These are phyloP conservation scores for Flabesymbios commensalis DNA, from an alignment of 2,888 invertebrate species.

Conservation along the genomic window DNA sequence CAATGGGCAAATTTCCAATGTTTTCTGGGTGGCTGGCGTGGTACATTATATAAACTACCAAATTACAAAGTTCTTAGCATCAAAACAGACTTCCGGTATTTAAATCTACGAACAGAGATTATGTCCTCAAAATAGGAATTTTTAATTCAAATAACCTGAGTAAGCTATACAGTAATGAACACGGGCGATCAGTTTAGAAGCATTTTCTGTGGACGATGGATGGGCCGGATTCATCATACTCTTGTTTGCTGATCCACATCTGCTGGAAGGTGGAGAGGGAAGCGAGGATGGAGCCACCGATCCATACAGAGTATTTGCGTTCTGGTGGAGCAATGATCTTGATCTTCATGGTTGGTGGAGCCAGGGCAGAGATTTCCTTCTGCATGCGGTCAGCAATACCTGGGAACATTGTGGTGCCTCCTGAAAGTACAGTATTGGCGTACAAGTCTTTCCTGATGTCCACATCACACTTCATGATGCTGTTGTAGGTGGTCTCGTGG, in stretches of 20 bases:
- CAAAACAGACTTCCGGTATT: neutral
- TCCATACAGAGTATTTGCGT: conserved; percentile 97
- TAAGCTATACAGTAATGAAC: neutral
- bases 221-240: conserved; percentile 95
- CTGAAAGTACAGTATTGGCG: conserved; percentile 78
- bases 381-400: conserved; percentile 97
- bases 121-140: neutral
- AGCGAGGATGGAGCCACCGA: conserved; percentile 95
- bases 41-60: too few relatives aligned
- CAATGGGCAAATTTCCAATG: too few relatives aligned
- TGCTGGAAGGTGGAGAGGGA: conserved; percentile 88
- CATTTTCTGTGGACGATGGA: conserved; percentile 96
- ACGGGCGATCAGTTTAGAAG: conserved; percentile 70
- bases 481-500: conserved; percentile 48
- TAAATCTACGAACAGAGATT: neutral
- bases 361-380: conserved; percentile 90
- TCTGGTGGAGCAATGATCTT: conserved; percentile 88
- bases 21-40: too few relatives aligned
- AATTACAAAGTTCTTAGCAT: neutral
- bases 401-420: conserved; percentile 95
- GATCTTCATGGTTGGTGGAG: conserved; percentile 70
- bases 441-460: conserved; percentile 60
- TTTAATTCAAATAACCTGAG: too few relatives aligned
- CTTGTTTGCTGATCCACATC: conserved; percentile 97
- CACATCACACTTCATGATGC: conserved; percentile 59